Evolutionary conservation across 2,797 vertebrate species (phyloP), one percentile per base, ranked within the genome.

Genomic region (Gypaetus barbatus): DNA sequence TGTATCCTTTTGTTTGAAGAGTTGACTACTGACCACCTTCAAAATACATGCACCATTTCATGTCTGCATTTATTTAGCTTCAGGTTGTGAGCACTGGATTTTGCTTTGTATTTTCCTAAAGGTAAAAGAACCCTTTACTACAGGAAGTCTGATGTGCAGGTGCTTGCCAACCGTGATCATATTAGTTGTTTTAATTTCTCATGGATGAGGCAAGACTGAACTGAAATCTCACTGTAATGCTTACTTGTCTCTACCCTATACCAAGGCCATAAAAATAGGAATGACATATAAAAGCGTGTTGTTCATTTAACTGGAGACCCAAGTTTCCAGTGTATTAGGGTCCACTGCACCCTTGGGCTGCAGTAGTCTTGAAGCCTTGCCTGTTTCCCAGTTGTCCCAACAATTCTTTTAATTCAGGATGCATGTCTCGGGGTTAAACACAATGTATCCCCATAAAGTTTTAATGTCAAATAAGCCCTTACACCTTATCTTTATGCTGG

Each of bases 281-380:
- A 11, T 10, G 41, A 22, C 3, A 2, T 14, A 1, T 14, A 30
- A 8, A n/a, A 30, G 41, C 2, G 2, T 41, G 18, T 19, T 27
- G 60, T 31, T 75, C 24, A 5, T 52, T 79, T 63, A 35, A 69
- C 28, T 25, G 11, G 31, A 37, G 46, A 52, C 39, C 15, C 39
- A 14, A 11, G 18, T 35, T 41, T 52, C 18, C 57, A 46, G 35
- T 3, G 2, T 18, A 10, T 6, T 39, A 6, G 11, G 18, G 48
- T 39, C 37, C 30, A 6, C 27, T 8, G 2, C 30, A 4, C 15
- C 33, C 66, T 17, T 8, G 49, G 37, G 48, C 41, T 43, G 52
- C 27, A 11, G 30, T 10, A 39, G 14, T 23, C 43, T 22, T 11
- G 35, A 44, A 35, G 51, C 27, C 37, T 46, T 61, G 57, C 27